Evolutionary conservation across 2,113 vertebrate species (phyloP).

Genomic region (Clarias macrocephalus): DNA sequence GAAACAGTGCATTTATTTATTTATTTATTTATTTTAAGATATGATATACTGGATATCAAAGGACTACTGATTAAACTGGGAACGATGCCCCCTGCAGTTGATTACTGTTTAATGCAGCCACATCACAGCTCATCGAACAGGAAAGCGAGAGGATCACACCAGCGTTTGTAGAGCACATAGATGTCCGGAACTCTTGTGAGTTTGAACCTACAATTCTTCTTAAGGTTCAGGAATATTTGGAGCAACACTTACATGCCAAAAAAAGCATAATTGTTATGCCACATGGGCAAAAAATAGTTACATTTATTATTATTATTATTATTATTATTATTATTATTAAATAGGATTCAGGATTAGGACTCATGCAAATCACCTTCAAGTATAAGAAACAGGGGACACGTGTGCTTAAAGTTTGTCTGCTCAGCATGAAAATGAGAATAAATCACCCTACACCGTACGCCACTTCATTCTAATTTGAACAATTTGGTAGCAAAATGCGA

Average conservation of each 20-base stretch:
- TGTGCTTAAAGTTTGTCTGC: background rate
- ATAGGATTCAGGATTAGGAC: background rate
- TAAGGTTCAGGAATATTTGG: background rate
- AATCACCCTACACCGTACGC: background rate
- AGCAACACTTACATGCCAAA: background rate
- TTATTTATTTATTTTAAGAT: background rate
- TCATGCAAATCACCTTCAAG: background rate
- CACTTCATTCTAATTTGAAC: background rate
- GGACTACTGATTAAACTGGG: background rate
- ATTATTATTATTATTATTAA: background rate
- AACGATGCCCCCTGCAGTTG: background rate
- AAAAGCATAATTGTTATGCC: background rate
- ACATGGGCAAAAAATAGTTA: no score
- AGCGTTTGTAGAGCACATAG: background rate
- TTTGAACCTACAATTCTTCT: background rate
- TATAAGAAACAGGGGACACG: background rate
- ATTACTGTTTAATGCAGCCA: background rate
- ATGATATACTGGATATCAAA: background rate
- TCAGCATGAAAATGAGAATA: background rate
- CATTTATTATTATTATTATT: no score
- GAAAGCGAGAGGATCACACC: background rate
- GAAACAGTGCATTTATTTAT: background rate
- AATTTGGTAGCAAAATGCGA: no score
- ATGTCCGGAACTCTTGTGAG: background rate
- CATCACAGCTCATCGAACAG: constrained; percentile 2